Conservation (phyloP, 2,888 invertebrate genomes). For the Petrolisthes manimaculis region DNA sequence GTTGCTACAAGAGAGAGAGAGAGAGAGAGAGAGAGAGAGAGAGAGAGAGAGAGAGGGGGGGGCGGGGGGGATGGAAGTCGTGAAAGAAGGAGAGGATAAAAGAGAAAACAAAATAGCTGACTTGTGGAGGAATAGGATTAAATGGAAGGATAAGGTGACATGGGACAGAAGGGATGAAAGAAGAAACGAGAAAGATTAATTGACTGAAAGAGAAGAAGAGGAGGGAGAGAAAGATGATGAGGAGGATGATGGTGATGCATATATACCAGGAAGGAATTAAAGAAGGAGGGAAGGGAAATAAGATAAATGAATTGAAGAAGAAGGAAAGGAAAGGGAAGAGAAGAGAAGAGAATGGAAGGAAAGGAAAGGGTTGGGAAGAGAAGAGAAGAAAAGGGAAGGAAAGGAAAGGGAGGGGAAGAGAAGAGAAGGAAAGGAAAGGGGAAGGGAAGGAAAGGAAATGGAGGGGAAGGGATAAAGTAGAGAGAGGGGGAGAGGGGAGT, state of each 20-base stretch:
- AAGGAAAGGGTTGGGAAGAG: not conserved
- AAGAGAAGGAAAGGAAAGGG: not conserved
- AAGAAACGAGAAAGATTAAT: not conserved
- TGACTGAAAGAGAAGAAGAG: not conserved
- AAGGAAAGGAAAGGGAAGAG: not conserved
- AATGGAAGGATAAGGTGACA: not conserved
- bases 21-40: not conserved
- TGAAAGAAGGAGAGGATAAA: not conserved
- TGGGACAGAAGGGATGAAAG: not conserved
- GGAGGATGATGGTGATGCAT: too few relatives aligned
- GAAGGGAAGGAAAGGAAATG: not conserved
- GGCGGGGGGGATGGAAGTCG: not conserved
- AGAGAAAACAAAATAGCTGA: not conserved
- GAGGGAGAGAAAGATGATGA: not conserved
- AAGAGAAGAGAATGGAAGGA: not conserved
- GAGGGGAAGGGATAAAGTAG: not conserved
- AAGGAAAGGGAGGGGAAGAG: not conserved
- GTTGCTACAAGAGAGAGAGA: not conserved
- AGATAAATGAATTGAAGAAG: not conserved
- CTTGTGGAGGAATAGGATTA: not conserved
- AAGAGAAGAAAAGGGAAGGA: not conserved
- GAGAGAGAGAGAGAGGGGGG: not conserved
- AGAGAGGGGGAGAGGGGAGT: not conserved
- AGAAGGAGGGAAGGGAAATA: not conserved
- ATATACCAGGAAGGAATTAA: not conserved